Conservation (phyloP, 2,113 vertebrate species). For the Rostratula benghalensis region DNA sequence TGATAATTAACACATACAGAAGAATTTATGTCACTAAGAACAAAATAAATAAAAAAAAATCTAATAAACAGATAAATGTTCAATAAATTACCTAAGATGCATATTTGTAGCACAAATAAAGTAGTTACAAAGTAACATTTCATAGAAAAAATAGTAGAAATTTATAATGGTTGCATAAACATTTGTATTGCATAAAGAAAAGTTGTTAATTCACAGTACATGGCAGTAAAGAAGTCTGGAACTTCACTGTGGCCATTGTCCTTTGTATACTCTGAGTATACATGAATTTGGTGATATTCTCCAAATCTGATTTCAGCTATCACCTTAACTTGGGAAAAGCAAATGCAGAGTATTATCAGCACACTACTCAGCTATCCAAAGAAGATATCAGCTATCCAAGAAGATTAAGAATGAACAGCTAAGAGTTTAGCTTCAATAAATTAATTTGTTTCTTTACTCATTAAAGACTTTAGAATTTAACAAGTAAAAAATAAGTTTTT, state of each 20-base stretch:
- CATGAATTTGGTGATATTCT: not conserved
- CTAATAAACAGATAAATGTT: not conserved
- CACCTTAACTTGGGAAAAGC: rapidly evolving
- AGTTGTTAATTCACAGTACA: not conserved
- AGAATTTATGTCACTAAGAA: not conserved
- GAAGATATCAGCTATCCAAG: too few species aligned
- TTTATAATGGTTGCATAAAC: not conserved
- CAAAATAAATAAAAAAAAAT: not conserved
- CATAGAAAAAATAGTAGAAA: not conserved
- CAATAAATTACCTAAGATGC: not conserved
- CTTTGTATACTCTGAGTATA: not conserved
- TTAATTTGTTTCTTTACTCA: not conserved
- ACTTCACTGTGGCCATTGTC: not conserved
- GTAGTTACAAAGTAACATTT: not conserved
- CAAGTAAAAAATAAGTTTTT: not conserved
- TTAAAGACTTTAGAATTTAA: not conserved
- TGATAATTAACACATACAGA: not conserved
- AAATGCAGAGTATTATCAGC: not conserved
- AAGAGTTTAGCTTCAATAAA: not conserved
- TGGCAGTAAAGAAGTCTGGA: not conserved
- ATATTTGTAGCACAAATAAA: not conserved
- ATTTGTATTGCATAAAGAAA: not conserved
- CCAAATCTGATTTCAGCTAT: not conserved
- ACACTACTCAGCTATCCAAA: not conserved
- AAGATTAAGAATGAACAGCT: not conserved